Evolutionary conservation across 2,797 vertebrate genomes (phyloP).

Genomic region (Chanos chanos): DNA sequence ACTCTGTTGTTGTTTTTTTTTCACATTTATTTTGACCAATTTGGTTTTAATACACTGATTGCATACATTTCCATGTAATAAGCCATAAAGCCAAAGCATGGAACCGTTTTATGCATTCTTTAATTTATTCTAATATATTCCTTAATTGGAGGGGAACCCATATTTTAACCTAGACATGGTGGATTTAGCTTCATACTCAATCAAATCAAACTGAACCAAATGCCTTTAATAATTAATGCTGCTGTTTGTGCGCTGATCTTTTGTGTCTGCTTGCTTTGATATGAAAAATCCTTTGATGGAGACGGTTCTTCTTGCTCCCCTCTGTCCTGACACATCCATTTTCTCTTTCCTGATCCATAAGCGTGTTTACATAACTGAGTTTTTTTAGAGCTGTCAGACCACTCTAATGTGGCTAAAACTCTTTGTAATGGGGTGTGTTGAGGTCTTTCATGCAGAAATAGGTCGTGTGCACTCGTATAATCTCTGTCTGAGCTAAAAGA

Average conservation of each 20-base stretch:
- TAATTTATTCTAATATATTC: constrained; percentile 18
- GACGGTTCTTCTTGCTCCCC: background rate
- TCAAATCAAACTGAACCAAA: constrained; percentile 40
- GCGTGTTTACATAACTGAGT: background rate
- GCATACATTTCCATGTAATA: constrained; percentile 22
- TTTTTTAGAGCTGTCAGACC: constrained; percentile 10
- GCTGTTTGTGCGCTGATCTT: constrained; percentile 60
- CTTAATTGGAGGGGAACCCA: constrained; percentile 16
- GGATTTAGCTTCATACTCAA: constrained; percentile 9
- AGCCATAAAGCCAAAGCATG: constrained; percentile 5
- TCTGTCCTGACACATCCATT: constrained; percentile 1
- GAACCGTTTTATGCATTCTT: constrained; percentile 28
- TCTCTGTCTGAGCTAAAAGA: background rate
- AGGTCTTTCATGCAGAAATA: background rate
- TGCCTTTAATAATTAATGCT: constrained; percentile 67
- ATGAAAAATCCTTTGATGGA: constrained; percentile 35
- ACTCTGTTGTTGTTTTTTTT: too few species aligned
- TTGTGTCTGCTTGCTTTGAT: constrained; percentile 48
- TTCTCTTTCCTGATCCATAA: background rate
- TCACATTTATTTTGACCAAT: too few species aligned
- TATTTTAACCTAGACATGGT: constrained; percentile 12
- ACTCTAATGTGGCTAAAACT: constrained; percentile 4
- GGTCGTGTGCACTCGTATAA: background rate
- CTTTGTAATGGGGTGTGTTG: background rate
- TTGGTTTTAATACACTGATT: too few species aligned